A percentile compares a stretch with the other conserved stretches of the same genome.
Evolutionary conservation across 2,113 vertebrate genomes (phyloP).

Genomic region (Rhinolophus sinicus): DNA sequence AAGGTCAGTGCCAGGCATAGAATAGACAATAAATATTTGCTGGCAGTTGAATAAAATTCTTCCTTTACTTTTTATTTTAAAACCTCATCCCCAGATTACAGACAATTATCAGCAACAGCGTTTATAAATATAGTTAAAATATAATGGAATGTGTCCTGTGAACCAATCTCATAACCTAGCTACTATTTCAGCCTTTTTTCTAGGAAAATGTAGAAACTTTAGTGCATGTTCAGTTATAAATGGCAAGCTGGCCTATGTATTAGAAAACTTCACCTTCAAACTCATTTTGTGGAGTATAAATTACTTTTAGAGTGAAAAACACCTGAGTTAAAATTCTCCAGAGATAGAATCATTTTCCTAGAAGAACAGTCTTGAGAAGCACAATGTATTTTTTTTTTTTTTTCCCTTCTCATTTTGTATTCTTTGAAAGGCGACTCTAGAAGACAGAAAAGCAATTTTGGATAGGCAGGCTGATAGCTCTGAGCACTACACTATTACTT

Average conservation of each 20-base stretch:
- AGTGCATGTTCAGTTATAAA: background rate
- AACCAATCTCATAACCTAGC: background rate
- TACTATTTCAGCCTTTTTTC: background rate
- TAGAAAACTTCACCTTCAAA: background rate
- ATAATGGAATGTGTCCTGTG: background rate
- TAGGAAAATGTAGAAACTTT: background rate
- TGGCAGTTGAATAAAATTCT: background rate
- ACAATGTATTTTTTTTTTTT: background rate
- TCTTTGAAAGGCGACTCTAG: constrained; percentile 19
- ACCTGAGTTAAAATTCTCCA: background rate
- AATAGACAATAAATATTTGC: background rate
- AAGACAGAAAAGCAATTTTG: constrained; percentile 54
- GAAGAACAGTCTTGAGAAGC: constrained; percentile 7
- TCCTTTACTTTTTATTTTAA: background rate
- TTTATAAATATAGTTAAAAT: background rate
- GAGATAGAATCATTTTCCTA: constrained; percentile 32
- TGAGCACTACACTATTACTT: background rate
- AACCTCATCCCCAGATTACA: background rate
- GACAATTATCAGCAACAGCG: background rate
- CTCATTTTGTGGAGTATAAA: background rate
- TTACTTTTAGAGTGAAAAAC: constrained; percentile 26
- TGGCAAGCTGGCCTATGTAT: background rate
- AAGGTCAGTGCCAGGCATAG: background rate
- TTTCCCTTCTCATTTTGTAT: background rate
- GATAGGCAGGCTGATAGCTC: background rate